A percentile compares a stretch with the other conserved stretches of the same genome.
These are phyloP conservation scores for Phengaris arion DNA, from an alignment of 2,888 invertebrate species.

Conservation along the genomic window DNA sequence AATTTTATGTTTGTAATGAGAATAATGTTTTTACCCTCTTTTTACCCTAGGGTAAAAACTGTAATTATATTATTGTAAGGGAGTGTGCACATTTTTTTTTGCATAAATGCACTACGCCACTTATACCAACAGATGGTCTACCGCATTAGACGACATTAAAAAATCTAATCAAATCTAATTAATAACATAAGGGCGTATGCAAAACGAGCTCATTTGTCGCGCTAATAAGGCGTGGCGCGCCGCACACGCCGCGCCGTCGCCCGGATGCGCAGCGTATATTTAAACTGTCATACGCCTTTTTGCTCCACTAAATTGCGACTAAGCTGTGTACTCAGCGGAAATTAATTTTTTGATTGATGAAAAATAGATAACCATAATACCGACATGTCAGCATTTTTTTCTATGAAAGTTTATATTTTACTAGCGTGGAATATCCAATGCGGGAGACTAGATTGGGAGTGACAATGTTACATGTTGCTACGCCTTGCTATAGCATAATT, in stretches of 20 bases:
- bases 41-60: not conserved
- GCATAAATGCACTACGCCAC: not conserved
- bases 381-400: not conserved
- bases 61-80: not conserved
- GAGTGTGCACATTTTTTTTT: not conserved
- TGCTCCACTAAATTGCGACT: conserved; percentile 43
- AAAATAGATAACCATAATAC: not conserved
- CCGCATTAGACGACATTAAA: conserved; percentile 8
- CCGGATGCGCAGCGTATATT: conserved; percentile 54
- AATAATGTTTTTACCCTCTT: too few relatives aligned
- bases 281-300: conserved; percentile 49
- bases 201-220: conserved; percentile 57
- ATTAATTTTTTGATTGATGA: conserved; percentile 19
- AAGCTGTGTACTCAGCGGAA: conserved; percentile 34
- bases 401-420: not conserved
- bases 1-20: too few relatives aligned
- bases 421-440: not conserved
- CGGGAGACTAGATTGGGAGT: not conserved
- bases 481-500: too few relatives aligned
- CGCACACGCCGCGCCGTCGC: conserved; percentile 51
- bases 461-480: too few relatives aligned
- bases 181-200: conserved; percentile 35
- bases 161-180: conserved; percentile 31
- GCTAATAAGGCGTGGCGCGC: conserved; percentile 70
- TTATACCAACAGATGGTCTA: not conserved